phyloP scores from a whole-genome alignment of 1,140 invertebrate species.

The Globodera ellingtonae region DNA sequence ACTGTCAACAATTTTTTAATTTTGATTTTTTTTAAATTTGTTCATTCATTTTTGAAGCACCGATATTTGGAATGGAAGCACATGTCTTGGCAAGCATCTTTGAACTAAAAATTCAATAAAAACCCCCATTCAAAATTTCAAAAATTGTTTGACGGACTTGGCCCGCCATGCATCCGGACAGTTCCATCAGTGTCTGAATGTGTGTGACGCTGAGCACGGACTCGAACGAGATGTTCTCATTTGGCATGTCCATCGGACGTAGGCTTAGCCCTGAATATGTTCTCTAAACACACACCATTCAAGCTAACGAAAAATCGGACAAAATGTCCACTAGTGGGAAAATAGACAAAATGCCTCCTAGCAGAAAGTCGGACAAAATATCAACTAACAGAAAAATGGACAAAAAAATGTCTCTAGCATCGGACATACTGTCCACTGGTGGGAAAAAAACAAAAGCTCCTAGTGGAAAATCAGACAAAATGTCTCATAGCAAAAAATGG shows the following conservation, averaged over 20 bases:
- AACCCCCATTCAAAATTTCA: neutral
- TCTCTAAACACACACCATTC: neutral
- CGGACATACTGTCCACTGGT: no score
- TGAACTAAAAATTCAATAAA: constrained; percentile 18
- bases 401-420: no score
- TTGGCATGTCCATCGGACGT: constrained; percentile 44
- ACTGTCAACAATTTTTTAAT: neutral
- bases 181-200: constrained; percentile 64
- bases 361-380: no score
- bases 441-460: no score
- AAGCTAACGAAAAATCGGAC: no score
- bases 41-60: constrained; percentile 1
- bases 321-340: no score
- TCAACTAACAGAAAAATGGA: no score
- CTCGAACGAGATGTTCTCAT: constrained; percentile 63
- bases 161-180: constrained; percentile 60
- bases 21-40: neutral
- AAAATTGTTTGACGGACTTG: constrained; percentile 42
- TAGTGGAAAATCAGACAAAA: no score
- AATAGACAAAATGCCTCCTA: no score
- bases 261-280: constrained; percentile 45
- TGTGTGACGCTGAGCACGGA: constrained; percentile 62
- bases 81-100: constrained; percentile 60
- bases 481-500: no score
- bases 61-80: constrained; percentile 65